Percentiles rank a stretch among this genome's conserved stretches.
phyloP scores from a whole-genome alignment of 2,797 vertebrate species.

The Tolypeutes matacus region DNA sequence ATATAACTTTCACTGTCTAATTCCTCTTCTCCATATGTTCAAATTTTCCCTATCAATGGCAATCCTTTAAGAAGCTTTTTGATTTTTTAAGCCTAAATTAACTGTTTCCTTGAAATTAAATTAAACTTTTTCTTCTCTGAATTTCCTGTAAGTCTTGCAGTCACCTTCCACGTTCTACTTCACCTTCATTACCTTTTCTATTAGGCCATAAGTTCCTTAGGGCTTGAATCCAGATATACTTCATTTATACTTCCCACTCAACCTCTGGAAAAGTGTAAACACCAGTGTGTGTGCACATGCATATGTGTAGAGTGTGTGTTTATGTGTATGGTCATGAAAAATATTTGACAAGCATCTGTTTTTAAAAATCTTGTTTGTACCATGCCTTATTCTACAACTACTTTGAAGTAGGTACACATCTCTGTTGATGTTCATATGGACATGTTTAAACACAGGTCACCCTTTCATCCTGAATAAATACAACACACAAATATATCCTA shows the following conservation, averaged over 20 bases:
- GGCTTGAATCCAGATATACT: background rate
- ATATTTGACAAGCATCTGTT: background rate
- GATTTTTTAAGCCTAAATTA: background rate
- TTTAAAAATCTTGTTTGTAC: conserved; percentile 24
- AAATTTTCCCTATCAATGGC: background rate
- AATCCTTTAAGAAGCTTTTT: conserved; percentile 18
- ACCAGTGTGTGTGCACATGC: background rate
- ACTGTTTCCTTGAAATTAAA: background rate
- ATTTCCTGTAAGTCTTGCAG: conserved; percentile 29
- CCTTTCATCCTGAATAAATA: background rate
- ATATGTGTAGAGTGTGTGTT: too few species aligned
- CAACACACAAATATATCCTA: background rate
- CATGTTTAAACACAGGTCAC: background rate
- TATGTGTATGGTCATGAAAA: background rate
- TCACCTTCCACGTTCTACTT: conserved; percentile 1
- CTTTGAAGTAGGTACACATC: background rate
- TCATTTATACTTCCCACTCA: background rate
- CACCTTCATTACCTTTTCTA: conserved; percentile 29
- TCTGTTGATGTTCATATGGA: background rate
- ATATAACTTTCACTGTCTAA: background rate
- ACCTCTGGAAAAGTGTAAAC: background rate
- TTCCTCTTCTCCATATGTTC: background rate
- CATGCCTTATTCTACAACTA: background rate
- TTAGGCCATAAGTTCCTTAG: background rate
- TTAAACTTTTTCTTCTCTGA: conserved; percentile 22